These are phyloP conservation scores for Corythornis cristatus DNA, from an alignment of 2,113 vertebrate species.

Conservation along the genomic window DNA sequence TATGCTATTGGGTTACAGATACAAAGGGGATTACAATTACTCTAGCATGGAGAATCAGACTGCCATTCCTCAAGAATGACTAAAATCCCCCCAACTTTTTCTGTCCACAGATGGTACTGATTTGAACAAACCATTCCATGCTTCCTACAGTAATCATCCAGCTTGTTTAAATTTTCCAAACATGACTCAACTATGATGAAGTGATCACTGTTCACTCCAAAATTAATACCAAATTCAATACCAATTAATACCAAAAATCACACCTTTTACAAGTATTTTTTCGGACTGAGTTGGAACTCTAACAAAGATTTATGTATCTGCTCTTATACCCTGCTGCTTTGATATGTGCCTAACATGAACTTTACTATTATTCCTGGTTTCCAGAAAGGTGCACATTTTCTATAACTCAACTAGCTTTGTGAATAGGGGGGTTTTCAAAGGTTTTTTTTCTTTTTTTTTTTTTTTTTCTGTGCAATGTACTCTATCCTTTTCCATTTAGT, in stretches of 20 bases:
- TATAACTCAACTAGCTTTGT: not conserved
- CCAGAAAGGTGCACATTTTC: not conserved
- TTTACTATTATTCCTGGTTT: not conserved
- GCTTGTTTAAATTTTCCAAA: constrained; percentile 79
- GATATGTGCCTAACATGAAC: not conserved
- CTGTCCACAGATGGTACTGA: constrained; percentile 78
- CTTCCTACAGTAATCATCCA: constrained; percentile 75
- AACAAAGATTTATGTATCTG: not conserved
- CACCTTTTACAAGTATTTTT: constrained; percentile 59
- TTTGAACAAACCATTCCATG: constrained; percentile 78
- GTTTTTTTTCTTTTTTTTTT: not conserved
- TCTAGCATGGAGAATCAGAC: constrained; percentile 80
- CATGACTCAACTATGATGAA: constrained; percentile 77
- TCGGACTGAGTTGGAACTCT: not conserved
- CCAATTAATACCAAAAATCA: constrained; percentile 19
- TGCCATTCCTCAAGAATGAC: constrained; percentile 82
- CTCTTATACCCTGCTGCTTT: not conserved
- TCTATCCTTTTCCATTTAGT: not conserved
- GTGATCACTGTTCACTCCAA: constrained; percentile 67
- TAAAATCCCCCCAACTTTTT: constrained; percentile 73
- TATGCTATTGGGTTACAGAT: constrained; percentile 80
- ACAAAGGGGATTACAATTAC: constrained; percentile 80
- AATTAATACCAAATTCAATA: constrained; percentile 27
- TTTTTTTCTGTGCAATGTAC: not conserved
- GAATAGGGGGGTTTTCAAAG: not conserved